Evolutionary conservation across 2,113 vertebrate genomes (phyloP).

Genomic region (Pyrgilauda ruficollis): DNA sequence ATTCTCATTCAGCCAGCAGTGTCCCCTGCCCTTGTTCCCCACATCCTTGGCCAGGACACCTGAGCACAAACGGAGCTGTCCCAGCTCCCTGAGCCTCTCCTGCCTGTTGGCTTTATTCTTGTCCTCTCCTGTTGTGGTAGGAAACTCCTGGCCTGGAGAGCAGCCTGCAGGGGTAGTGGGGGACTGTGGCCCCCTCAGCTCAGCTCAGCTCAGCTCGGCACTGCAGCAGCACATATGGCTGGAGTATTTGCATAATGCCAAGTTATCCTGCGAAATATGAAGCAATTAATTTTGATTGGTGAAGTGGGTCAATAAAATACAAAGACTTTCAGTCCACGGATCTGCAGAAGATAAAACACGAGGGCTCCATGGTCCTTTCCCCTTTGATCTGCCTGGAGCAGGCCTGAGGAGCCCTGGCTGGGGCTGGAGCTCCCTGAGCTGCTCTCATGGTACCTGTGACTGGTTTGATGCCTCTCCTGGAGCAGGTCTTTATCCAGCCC

Average conservation of each 20-base stretch:
- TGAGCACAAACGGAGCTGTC: rapidly evolving
- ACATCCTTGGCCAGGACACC: rapidly evolving
- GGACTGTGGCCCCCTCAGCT: neutral
- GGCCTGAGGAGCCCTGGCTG: neutral
- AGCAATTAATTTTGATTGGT: constrained; percentile 22
- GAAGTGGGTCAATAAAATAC: neutral
- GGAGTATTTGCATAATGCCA: neutral
- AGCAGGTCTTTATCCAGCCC: neutral
- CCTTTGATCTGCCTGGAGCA: rapidly evolving
- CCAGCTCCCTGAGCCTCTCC: neutral
- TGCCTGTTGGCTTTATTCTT: rapidly evolving
- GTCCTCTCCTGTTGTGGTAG: rapidly evolving
- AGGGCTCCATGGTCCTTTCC: rapidly evolving
- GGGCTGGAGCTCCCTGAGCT: neutral
- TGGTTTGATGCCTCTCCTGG: neutral
- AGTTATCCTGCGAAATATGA: neutral
- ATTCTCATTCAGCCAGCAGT: neutral
- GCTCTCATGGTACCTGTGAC: neutral
- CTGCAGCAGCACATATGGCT: neutral
- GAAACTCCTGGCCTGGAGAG: neutral
- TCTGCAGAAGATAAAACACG: neutral
- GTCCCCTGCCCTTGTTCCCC: neutral
- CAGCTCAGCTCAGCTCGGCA: neutral
- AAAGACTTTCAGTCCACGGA: neutral
- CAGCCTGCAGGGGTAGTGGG: neutral